Evolutionary conservation across 2,888 invertebrate genomes (phyloP).

Genomic region (Xestia xanthographa): DNA sequence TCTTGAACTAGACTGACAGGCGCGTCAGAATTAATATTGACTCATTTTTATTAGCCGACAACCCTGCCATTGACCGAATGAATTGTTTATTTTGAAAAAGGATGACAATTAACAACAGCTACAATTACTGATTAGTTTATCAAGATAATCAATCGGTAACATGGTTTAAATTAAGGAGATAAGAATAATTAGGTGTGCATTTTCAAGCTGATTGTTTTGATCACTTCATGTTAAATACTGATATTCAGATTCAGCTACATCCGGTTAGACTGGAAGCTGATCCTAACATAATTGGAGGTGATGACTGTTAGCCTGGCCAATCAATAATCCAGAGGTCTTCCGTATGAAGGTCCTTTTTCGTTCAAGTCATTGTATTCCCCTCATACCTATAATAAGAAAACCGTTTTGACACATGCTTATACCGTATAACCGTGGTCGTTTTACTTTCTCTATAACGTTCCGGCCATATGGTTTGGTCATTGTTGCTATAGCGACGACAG

Average conservation of each 20-base stretch:
- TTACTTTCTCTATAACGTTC: slow-evolving; percentile 63
- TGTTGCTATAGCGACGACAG: slow-evolving; percentile 78
- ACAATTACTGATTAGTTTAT: slow-evolving; percentile 29
- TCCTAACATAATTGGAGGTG: too few relatives aligned
- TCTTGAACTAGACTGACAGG: slow-evolving; percentile 56
- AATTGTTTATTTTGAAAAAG: slow-evolving; percentile 51
- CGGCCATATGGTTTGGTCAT: slow-evolving; percentile 73
- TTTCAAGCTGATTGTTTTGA: neutral
- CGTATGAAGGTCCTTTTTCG: neutral
- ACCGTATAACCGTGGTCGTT: slow-evolving; percentile 4
- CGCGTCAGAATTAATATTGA: slow-evolving; percentile 52
- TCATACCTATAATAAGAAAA: neutral
- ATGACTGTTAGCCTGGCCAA: neutral
- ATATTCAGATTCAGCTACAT: too few relatives aligned
- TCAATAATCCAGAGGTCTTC: neutral
- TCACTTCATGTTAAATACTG: too few relatives aligned
- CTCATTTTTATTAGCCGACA: slow-evolving; percentile 57
- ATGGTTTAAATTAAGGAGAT: slow-evolving; percentile 19
- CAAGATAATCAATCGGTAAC: slow-evolving; percentile 16
- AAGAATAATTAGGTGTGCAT: neutral
- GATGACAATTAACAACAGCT: slow-evolving; percentile 23
- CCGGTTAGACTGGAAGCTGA: neutral
- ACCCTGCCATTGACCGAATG: slow-evolving; percentile 41
- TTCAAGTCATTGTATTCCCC: neutral
- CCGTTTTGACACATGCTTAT: slow-evolving; percentile 16